Evolutionary conservation across 2,113 vertebrate genomes (phyloP).

Genomic region (Gambusia affinis): DNA sequence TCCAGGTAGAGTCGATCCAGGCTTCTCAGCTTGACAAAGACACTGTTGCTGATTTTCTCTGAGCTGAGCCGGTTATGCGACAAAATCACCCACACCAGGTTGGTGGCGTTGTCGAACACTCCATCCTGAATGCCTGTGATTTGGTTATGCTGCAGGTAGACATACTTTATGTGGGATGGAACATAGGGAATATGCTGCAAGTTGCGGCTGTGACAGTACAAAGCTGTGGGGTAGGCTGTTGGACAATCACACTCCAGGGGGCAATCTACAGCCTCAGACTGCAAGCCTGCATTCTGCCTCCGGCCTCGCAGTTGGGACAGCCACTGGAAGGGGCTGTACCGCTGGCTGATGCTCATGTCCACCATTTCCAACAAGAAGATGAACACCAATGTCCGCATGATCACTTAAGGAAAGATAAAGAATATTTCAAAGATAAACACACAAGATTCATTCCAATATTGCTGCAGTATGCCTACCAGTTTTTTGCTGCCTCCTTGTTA

Average conservation of each 20-base stretch:
- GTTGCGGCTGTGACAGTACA: slow-evolving; percentile 93
- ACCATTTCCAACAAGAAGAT: slow-evolving; percentile 55
- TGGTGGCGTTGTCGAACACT: slow-evolving; percentile 91
- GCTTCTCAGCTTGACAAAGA: slow-evolving; percentile 87
- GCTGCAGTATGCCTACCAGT: slow-evolving; percentile 44
- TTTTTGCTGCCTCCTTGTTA: slow-evolving; percentile 27
- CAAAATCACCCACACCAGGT: slow-evolving; percentile 90
- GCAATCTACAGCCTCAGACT: slow-evolving; percentile 75
- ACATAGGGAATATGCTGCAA: slow-evolving; percentile 89
- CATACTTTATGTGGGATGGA: slow-evolving; percentile 91
- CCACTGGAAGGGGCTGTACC: slow-evolving; percentile 57
- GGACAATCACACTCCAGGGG: slow-evolving; percentile 94
- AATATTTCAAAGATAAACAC: neutral
- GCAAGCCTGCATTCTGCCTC: slow-evolving; percentile 28
- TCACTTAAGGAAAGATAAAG: slow-evolving; percentile 27
- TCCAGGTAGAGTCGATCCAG: slow-evolving; percentile 89
- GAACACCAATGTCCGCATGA: slow-evolving; percentile 52
- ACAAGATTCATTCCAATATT: neutral
- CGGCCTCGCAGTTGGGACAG: slow-evolving; percentile 56
- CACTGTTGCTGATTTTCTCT: slow-evolving; percentile 87
- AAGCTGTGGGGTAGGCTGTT: slow-evolving; percentile 84
- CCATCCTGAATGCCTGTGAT: slow-evolving; percentile 89
- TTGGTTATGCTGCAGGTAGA: slow-evolving; percentile 92
- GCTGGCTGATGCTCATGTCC: slow-evolving; percentile 53
- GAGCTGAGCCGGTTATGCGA: slow-evolving; percentile 89